These are phyloP conservation scores for Cyphotilapia sp. DNA, from an alignment of 2,113 vertebrate genomes.

Conservation along the genomic window DNA sequence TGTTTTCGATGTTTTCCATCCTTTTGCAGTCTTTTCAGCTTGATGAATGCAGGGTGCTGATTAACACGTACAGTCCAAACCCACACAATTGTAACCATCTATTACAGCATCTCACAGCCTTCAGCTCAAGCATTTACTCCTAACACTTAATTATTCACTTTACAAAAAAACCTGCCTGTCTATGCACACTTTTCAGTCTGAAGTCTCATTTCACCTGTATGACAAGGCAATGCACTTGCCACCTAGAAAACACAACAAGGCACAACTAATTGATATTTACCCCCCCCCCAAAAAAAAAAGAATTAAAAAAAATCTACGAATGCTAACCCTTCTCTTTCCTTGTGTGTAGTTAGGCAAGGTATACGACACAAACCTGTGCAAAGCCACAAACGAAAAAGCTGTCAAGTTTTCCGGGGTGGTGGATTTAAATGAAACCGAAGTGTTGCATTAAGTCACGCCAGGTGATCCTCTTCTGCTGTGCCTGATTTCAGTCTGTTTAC, in stretches of 20 bases:
- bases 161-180: background rate
- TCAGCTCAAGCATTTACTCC: background rate
- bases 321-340: background rate
- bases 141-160: background rate
- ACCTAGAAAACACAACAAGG: background rate
- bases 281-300: background rate
- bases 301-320: background rate
- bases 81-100: background rate
- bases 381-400: background rate
- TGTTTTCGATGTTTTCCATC: constrained; percentile 29
- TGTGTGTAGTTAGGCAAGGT: background rate
- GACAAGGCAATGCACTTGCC: background rate
- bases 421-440: background rate
- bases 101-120: background rate
- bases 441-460: constrained; percentile 10
- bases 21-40: constrained; percentile 19
- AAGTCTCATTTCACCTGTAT: background rate
- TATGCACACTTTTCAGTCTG: background rate
- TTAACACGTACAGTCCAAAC: constrained; percentile 10
- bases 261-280: background rate
- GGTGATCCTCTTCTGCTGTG: constrained; percentile 1
- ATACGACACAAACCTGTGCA: constrained; percentile 25
- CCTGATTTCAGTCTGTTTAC: constrained; percentile 61
- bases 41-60: background rate
- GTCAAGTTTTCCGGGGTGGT: background rate